Evolutionary conservation across 2,797 vertebrate species (phyloP).

Genomic region (Chaenodraco wilsoni): DNA sequence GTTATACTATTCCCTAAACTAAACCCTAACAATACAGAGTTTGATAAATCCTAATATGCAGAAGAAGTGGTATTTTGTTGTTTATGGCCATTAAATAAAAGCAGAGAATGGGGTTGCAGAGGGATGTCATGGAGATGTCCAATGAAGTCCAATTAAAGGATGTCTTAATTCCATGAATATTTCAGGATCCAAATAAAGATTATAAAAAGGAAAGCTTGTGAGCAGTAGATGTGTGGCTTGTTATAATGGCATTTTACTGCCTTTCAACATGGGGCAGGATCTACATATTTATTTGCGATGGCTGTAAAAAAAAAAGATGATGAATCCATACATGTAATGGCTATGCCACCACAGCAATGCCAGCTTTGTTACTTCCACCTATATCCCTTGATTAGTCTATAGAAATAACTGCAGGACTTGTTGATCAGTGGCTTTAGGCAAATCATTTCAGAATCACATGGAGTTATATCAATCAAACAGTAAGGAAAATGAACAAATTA

Average conservation of each 20-base stretch:
- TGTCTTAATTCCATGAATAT: no score
- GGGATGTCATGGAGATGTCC: no score
- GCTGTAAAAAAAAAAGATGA: conserved; percentile 6
- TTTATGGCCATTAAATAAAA: neutral
- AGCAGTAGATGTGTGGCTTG: neutral
- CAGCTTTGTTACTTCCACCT: conserved; percentile 34
- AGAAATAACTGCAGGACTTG: conserved; percentile 4
- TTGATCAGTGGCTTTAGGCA: neutral
- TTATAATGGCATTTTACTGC: neutral
- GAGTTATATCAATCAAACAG: conserved; percentile 9
- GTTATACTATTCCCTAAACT: neutral
- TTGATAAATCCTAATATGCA: neutral
- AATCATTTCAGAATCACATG: conserved; percentile 1
- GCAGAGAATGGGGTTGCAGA: no score
- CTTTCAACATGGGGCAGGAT: conserved; percentile 1
- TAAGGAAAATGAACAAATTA: neutral
- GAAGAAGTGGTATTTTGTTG: no score
- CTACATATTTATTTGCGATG: neutral
- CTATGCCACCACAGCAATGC: conserved; percentile 21
- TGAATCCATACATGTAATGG: conserved; percentile 1
- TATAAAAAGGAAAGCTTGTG: neutral
- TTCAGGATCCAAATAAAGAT: neutral
- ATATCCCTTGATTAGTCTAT: conserved; percentile 7
- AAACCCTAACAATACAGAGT: neutral
- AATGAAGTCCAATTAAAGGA: no score